These are phyloP conservation scores for Steinernema scapterisci DNA, from an alignment of 2,888 invertebrate species.

Conservation along the genomic window DNA sequence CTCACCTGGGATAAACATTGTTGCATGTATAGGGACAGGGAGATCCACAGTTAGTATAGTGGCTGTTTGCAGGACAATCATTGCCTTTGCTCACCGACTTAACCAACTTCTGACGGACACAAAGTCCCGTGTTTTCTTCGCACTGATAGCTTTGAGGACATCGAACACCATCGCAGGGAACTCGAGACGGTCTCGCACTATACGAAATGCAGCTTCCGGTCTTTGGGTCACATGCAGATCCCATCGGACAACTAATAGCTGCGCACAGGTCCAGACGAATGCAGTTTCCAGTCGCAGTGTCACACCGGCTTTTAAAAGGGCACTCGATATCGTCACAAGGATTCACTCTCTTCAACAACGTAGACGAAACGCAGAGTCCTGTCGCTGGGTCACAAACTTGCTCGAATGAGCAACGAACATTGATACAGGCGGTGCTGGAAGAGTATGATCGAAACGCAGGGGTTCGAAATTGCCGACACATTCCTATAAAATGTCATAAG, in stretches of 20 bases:
- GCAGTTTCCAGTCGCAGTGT: neutral
- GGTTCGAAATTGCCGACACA: constrained; percentile 36
- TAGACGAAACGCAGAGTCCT: constrained; percentile 36
- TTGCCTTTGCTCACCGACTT: neutral
- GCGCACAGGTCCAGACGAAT: neutral
- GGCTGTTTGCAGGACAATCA: constrained; percentile 40
- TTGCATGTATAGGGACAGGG: constrained; percentile 41
- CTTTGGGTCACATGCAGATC: neutral
- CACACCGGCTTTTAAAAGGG: neutral
- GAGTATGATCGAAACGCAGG: constrained; percentile 23
- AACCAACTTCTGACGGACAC: neutral
- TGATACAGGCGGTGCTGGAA: constrained; percentile 22
- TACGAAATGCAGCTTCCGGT: neutral
- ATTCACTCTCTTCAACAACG: neutral
- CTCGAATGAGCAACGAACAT: constrained; percentile 37
- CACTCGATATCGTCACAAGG: constrained; percentile 1
- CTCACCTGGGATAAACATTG: constrained; percentile 35
- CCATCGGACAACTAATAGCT: neutral
- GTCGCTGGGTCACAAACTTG: constrained; percentile 33
- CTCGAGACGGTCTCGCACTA: neutral
- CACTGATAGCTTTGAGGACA: neutral
- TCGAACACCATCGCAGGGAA: neutral
- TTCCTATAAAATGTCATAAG: too few relatives aligned
- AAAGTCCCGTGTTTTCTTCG: neutral
- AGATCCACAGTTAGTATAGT: constrained; percentile 38